Conservation (phyloP, 2,113 vertebrate species). For the Corythornis cristatus region DNA sequence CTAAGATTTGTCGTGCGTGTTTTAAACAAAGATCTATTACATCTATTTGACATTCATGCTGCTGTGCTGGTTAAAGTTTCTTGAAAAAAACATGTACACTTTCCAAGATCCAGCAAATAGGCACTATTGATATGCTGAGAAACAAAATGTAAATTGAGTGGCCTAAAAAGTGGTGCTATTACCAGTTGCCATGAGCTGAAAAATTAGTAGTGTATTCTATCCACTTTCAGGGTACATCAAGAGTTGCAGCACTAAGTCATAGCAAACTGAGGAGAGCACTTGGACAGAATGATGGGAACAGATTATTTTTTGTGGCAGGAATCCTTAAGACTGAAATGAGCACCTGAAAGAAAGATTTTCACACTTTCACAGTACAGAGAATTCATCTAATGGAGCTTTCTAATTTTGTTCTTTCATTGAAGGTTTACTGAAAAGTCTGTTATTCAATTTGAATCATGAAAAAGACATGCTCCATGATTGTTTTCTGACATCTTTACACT, state of each 20-base stretch:
- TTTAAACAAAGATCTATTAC: constrained; percentile 37
- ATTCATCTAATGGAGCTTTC: background rate
- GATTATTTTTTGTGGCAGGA: background rate
- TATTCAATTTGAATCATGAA: background rate
- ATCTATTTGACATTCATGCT: background rate
- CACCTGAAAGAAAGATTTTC: background rate
- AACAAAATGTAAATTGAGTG: background rate
- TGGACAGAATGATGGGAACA: background rate
- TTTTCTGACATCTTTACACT: background rate
- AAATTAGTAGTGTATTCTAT: background rate
- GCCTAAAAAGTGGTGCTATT: background rate
- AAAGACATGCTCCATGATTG: background rate
- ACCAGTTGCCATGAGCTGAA: background rate
- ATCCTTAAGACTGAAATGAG: background rate
- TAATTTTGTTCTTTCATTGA: background rate
- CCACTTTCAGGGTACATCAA: background rate
- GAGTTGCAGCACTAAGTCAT: background rate
- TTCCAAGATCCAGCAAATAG: background rate
- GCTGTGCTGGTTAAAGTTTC: background rate
- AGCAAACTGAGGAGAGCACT: background rate
- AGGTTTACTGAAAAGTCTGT: background rate
- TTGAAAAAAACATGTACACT: background rate
- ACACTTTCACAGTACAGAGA: background rate
- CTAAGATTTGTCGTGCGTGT: constrained; percentile 6
- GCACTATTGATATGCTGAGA: background rate